These are phyloP conservation scores for Climacteris rufus DNA, from an alignment of 2,113 vertebrate species.

Conservation along the genomic window DNA sequence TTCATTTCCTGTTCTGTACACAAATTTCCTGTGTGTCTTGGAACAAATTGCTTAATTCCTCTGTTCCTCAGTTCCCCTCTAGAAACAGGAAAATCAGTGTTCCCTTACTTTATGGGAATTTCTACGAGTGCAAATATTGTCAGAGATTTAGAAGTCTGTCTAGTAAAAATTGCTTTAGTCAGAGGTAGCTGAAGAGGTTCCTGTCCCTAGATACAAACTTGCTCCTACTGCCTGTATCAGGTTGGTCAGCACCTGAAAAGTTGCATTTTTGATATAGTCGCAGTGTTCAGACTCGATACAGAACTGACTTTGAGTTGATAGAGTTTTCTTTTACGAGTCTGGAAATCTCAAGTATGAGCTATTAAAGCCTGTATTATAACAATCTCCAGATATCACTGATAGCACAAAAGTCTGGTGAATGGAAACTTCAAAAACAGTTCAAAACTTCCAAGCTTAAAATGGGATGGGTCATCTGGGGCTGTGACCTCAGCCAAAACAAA, in stretches of 20 bases:
- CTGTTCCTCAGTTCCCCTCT: background rate
- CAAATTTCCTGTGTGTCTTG: constrained; percentile 2
- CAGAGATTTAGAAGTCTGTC: background rate
- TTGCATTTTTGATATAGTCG: background rate
- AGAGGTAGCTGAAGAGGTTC: background rate
- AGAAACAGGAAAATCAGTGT: background rate
- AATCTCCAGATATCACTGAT: background rate
- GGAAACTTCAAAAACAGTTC: background rate
- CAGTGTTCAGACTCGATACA: background rate
- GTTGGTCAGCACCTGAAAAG: background rate
- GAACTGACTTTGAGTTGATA: background rate
- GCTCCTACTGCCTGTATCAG: background rate
- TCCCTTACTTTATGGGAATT: background rate
- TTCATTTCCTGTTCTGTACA: constrained; percentile 22
- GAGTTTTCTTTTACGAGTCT: background rate
- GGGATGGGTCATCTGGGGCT: background rate
- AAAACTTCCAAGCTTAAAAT: background rate
- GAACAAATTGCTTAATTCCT: background rate
- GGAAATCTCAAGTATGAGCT: background rate
- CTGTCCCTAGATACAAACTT: background rate
- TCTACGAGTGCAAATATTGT: background rate
- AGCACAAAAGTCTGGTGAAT: background rate
- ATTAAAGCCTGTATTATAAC: background rate
- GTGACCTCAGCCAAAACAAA: background rate
- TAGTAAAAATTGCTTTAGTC: background rate